Evolutionary conservation across 2,797 vertebrate genomes (phyloP).

Genomic region (Meda fulgida): DNA sequence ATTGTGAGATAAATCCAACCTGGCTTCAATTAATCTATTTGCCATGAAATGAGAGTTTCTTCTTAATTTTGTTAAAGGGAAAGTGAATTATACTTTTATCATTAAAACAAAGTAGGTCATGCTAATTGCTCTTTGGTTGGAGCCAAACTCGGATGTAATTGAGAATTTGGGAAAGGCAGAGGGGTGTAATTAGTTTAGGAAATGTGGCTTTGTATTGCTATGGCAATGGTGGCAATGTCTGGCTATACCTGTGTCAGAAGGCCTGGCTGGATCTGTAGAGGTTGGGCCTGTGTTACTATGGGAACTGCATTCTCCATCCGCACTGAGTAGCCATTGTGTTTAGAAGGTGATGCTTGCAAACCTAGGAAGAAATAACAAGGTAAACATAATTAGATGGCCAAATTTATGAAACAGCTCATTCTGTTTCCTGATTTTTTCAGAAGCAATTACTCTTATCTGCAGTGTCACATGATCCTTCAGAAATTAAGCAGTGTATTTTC

Average conservation of each 20-base stretch:
- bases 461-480: neutral
- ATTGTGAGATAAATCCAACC: slow-evolving; percentile 18
- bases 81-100: slow-evolving; percentile 57
- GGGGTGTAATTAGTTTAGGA: slow-evolving; percentile 58
- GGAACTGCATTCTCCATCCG: slow-evolving; percentile 98
- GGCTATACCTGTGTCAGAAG: slow-evolving; percentile 93
- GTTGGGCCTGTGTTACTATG: slow-evolving; percentile 97
- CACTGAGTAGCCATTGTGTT: slow-evolving; percentile 96
- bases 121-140: slow-evolving; percentile 57
- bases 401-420: neutral
- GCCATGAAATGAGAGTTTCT: slow-evolving; percentile 42
- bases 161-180: slow-evolving; percentile 55
- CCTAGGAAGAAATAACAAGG: slow-evolving; percentile 76
- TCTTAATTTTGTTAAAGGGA: slow-evolving; percentile 37
- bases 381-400: neutral
- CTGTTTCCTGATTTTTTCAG: neutral
- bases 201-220: slow-evolving; percentile 48
- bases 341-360: slow-evolving; percentile 95
- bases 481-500: neutral
- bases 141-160: slow-evolving; percentile 53
- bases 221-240: slow-evolving; percentile 36
- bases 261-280: slow-evolving; percentile 96
- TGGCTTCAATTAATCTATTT: slow-evolving; percentile 34
- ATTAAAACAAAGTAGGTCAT: slow-evolving; percentile 64
- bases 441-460: neutral